Evolutionary conservation across 2,888 invertebrate species (phyloP).

Genomic region (Osmoderma eremita): DNA sequence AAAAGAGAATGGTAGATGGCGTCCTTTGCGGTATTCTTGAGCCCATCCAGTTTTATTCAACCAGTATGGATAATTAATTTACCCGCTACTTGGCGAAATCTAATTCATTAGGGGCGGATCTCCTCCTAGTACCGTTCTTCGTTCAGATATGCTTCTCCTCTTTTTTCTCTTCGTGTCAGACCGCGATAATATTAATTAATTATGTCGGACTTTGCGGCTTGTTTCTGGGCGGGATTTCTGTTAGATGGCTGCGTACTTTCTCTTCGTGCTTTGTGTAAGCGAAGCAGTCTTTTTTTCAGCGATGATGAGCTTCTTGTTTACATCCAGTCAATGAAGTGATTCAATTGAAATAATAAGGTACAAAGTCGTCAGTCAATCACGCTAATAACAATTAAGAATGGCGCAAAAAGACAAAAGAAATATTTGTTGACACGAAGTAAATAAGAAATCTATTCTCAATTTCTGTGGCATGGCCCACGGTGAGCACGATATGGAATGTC

Average conservation of each 20-base stretch:
- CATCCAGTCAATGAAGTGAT: too few relatives aligned
- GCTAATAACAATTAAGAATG: too few relatives aligned
- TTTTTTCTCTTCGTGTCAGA: constrained; percentile 2
- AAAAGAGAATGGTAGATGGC: constrained; percentile 21
- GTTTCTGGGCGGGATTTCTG: background rate
- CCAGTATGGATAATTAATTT: constrained; percentile 28
- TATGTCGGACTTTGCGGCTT: constrained; percentile 22
- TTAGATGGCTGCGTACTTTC: background rate
- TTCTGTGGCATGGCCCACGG: too few relatives aligned
- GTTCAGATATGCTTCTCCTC: constrained; percentile 6
- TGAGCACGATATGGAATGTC: too few relatives aligned
- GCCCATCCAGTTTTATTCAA: constrained; percentile 20
- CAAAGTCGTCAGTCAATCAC: too few relatives aligned
- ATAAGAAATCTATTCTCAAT: too few relatives aligned
- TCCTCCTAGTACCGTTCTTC: background rate
- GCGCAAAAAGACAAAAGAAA: too few relatives aligned
- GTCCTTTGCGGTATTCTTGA: constrained; percentile 3
- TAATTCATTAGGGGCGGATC: constrained; percentile 15
- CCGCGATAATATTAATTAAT: constrained; percentile 28
- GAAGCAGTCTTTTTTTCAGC: too few relatives aligned
- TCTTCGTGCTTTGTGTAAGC: too few relatives aligned
- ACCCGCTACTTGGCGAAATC: constrained; percentile 25
- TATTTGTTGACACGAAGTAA: too few relatives aligned
- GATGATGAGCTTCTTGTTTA: too few relatives aligned
- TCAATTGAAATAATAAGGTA: too few relatives aligned